These are phyloP conservation scores for Myopa tessellatipennis DNA, from an alignment of 2,888 invertebrate genomes.

Conservation along the genomic window DNA sequence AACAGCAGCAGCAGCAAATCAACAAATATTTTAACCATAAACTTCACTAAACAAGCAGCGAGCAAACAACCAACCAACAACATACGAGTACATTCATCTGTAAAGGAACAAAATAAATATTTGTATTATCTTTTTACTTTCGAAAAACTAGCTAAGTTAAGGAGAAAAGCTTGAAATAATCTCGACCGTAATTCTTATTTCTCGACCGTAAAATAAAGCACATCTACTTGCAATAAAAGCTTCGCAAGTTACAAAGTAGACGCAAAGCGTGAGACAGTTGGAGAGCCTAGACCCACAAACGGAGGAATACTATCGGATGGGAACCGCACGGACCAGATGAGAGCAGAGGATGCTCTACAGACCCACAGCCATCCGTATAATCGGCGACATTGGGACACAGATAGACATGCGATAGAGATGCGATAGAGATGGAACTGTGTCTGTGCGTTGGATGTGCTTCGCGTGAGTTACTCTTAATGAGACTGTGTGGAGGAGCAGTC, in stretches of 20 bases:
- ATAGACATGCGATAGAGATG: too few relatives aligned
- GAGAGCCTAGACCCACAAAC: too few relatives aligned
- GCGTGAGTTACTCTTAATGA: neutral
- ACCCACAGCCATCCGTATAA: too few relatives aligned
- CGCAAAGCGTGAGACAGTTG: too few relatives aligned
- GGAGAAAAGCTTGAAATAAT: constrained; percentile 7
- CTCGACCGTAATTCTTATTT: constrained; percentile 7
- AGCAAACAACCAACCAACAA: neutral
- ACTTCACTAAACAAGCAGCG: neutral
- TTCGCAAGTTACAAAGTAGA: too few relatives aligned
- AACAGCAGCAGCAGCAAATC: constrained; percentile 16
- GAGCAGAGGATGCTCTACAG: too few relatives aligned
- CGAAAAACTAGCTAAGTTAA: neutral
- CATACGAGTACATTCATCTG: constrained; percentile 17
- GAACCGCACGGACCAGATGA: too few relatives aligned
- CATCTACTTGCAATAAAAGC: too few relatives aligned
- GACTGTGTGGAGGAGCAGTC: neutral
- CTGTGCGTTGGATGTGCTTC: too few relatives aligned
- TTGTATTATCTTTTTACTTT: constrained; percentile 16
- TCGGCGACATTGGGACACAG: too few relatives aligned
- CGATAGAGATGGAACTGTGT: too few relatives aligned
- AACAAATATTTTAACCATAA: constrained; percentile 18
- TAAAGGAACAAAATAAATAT: neutral
- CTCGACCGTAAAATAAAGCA: neutral
- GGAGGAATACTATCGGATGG: too few relatives aligned